phyloP scores from a whole-genome alignment of 2,113 vertebrate genomes.

The Galeopterus variegatus region DNA sequence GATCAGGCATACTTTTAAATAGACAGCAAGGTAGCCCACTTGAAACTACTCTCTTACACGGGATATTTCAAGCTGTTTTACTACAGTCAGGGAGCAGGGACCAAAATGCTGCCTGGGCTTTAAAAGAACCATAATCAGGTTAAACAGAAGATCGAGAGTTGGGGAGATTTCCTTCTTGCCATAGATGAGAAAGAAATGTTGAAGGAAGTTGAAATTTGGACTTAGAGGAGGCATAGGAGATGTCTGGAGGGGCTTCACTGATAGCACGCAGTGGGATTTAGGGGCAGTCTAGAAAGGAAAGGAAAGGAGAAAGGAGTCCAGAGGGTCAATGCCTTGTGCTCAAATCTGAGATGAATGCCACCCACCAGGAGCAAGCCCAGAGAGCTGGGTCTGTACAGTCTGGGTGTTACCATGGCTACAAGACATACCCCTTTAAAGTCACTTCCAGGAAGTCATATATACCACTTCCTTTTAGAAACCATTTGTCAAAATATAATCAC shows the following conservation, averaged over 20 bases:
- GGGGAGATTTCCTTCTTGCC: conserved; percentile 66
- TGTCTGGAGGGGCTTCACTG: neutral
- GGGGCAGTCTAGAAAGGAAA: neutral
- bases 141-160: conserved; percentile 61
- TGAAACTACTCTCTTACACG: conserved; percentile 75
- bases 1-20: conserved; percentile 83
- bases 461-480: neutral
- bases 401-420: conserved; percentile 79
- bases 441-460: neutral
- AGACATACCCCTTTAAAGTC: neutral
- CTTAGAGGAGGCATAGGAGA: neutral
- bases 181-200: conserved; percentile 11
- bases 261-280: neutral
- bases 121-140: conserved; percentile 67
- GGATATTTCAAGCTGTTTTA: conserved; percentile 73
- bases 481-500: neutral
- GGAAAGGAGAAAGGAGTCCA: conserved; percentile 47
- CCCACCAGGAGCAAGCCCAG: conserved; percentile 69
- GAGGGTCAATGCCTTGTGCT: conserved; percentile 82
- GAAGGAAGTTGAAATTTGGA: conserved; percentile 23
- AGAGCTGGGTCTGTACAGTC: conserved; percentile 68
- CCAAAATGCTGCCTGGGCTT: conserved; percentile 74
- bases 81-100: conserved; percentile 62
- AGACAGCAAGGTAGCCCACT: conserved; percentile 71
- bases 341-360: conserved; percentile 77